Evolutionary conservation across 2,113 vertebrate genomes (phyloP), one percentile per base, ranked within the genome.

Genomic region (Nanger granti): DNA sequence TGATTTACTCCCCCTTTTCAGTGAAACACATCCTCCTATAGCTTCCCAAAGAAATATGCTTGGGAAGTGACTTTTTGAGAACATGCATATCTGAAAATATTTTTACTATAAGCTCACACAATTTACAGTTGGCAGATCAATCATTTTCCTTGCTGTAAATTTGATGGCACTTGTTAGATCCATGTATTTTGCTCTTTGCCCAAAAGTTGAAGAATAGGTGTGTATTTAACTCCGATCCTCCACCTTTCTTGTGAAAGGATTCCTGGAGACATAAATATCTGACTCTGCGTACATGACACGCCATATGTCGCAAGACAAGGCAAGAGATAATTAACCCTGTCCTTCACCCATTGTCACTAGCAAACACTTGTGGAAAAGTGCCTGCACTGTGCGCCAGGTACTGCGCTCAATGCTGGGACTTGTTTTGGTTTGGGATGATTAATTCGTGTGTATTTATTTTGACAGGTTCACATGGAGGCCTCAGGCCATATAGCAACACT

Each of bases 381-480:
- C 55, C 89, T 41, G 1, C 47, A 10, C 24, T 26, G 0, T 89
- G 87, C 87, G 79, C 92, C 84, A 3, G 29, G 55, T 12, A 15
- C 62, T 55, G 87, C 94, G 87, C 90, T 91, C 87, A 60, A 1
- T 92, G 96, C 89, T 79, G 84, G 87, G 89, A 95, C 93, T 94
- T 97, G 95, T 95, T 97, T 96, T 92, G 94, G 52, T 89, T 94
- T 26, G 64, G 90, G 79, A 88, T 96, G 94, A 96, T 97, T 95
- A 97, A 96, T 97, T 92, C 88, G 26, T 14, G 73, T 52, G 34
- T 87, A 90, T 98, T 95, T 97, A 98, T 96, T 97, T 96, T 95
- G 97, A 98, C 97, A 98, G 97, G 92, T 97, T 98, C 97, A 96
- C 92, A 69, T 88, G 85, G 93, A 96, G 86, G 90, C 97, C 91